phyloP scores from a whole-genome alignment of 1,140 invertebrate species.

The Adelges cooleyi region DNA sequence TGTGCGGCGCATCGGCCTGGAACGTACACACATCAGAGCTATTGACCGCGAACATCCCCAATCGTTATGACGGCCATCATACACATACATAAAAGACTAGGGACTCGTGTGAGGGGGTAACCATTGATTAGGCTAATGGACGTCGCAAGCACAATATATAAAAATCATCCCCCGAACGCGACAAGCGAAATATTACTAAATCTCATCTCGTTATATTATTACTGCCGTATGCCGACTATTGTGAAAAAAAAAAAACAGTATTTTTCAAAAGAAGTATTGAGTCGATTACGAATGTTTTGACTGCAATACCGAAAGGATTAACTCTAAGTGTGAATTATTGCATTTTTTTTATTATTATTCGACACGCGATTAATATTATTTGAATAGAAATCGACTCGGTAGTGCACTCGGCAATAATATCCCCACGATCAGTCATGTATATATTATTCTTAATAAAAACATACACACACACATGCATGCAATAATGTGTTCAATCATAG shows the following conservation, averaged over 20 bases:
- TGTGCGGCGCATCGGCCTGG: conserved; percentile 1
- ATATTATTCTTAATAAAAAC: too few species aligned
- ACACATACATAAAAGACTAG: too few species aligned
- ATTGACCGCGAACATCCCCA: conserved; percentile 20
- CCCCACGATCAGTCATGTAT: too few species aligned
- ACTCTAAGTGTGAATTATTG: conserved; percentile 19
- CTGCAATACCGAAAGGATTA: conserved; percentile 13
- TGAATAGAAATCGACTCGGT: too few species aligned
- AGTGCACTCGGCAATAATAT: too few species aligned
- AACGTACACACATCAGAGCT: neutral
- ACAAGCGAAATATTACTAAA: neutral
- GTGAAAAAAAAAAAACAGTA: too few species aligned
- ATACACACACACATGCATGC: too few species aligned
- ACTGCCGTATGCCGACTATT: too few species aligned
- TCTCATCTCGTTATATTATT: too few species aligned
- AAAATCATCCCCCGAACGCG: neutral
- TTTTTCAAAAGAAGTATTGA: too few species aligned
- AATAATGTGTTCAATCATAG: too few species aligned
- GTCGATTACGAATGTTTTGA: conserved; percentile 19
- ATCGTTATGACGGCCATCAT: neutral
- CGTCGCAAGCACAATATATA: neutral
- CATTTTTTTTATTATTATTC: neutral
- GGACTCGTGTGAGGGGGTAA: neutral
- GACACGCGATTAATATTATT: too few species aligned
- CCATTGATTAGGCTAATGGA: conserved; percentile 26